phyloP scores from a whole-genome alignment of 2,888 invertebrate genomes.

The Labia minor region DNA sequence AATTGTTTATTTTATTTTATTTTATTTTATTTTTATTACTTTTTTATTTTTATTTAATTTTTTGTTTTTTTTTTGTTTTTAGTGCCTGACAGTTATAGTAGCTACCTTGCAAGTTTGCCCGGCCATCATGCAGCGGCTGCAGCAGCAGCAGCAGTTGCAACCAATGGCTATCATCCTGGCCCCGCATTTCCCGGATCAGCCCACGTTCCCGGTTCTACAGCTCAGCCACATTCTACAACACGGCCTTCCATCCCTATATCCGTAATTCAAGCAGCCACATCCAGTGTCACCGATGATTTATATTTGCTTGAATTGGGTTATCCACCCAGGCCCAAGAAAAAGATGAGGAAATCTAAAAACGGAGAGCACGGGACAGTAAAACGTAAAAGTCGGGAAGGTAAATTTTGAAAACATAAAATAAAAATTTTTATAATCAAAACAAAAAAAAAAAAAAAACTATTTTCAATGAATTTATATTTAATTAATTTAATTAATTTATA shows the following conservation, averaged over 20 bases:
- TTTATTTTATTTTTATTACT: neutral
- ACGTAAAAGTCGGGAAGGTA: slow-evolving; percentile 80
- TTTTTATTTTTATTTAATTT: neutral
- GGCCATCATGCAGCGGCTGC: slow-evolving; percentile 41
- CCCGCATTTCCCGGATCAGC: slow-evolving; percentile 32
- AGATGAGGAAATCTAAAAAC: slow-evolving; percentile 64
- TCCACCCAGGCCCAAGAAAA: slow-evolving; percentile 69
- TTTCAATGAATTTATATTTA: no score
- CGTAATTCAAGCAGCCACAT: slow-evolving; percentile 65
- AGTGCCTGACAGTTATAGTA: slow-evolving; percentile 55
- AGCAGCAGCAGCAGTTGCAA: slow-evolving; percentile 39
- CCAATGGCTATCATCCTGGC: slow-evolving; percentile 30
- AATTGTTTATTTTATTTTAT: neutral
- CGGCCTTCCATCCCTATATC: slow-evolving; percentile 49
- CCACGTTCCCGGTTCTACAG: slow-evolving; percentile 15
- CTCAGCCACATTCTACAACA: slow-evolving; percentile 31
- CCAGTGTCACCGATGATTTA: slow-evolving; percentile 78
- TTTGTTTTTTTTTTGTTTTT: neutral
- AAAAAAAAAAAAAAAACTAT: no score
- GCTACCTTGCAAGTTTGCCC: slow-evolving; percentile 38
- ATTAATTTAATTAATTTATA: no score
- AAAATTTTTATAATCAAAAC: no score
- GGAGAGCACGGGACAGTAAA: slow-evolving; percentile 72
- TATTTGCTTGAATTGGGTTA: slow-evolving; percentile 67
- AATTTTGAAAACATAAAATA: no score